Conservation (phyloP, 2,888 invertebrate genomes). For the Dyspetes luteomarginatus region DNA sequence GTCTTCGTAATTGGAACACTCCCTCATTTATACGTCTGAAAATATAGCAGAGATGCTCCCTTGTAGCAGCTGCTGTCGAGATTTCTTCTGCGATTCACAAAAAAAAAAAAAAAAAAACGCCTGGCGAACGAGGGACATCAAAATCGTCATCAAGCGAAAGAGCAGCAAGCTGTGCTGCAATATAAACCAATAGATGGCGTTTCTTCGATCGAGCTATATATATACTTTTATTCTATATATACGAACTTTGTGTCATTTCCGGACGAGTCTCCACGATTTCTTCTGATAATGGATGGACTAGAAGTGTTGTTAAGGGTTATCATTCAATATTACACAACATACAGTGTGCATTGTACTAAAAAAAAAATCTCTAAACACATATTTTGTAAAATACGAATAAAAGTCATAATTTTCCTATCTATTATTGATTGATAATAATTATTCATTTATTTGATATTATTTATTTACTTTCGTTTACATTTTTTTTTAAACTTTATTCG, state of each 20-base stretch:
- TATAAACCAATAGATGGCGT: not conserved
- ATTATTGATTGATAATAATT: not conserved
- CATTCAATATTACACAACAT: not conserved
- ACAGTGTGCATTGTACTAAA: not conserved
- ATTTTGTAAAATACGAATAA: too few relatives aligned
- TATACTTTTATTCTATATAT: not conserved
- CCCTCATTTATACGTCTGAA: conserved; percentile 5
- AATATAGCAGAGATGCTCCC: conserved; percentile 15
- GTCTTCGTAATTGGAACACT: conserved; percentile 51
- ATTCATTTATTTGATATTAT: not conserved
- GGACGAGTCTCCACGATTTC: conserved; percentile 8
- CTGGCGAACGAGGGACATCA: conserved; percentile 8
- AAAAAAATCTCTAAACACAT: too few relatives aligned
- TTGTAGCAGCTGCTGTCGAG: conserved; percentile 30
- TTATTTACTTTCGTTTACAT: too few relatives aligned
- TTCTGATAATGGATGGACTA: conserved; percentile 11
- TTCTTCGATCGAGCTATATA: not conserved
- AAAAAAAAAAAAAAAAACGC: conserved; percentile 5
- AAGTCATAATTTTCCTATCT: too few relatives aligned
- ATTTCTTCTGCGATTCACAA: conserved; percentile 10
- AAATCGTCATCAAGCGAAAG: conserved; percentile 33
- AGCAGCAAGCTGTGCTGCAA: not conserved
- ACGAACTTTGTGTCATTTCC: conserved; percentile 49
- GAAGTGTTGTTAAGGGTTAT: not conserved
- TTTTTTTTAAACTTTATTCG: too few relatives aligned